Conservation (phyloP, 2,113 vertebrate species). For the Murina feae region DNA sequence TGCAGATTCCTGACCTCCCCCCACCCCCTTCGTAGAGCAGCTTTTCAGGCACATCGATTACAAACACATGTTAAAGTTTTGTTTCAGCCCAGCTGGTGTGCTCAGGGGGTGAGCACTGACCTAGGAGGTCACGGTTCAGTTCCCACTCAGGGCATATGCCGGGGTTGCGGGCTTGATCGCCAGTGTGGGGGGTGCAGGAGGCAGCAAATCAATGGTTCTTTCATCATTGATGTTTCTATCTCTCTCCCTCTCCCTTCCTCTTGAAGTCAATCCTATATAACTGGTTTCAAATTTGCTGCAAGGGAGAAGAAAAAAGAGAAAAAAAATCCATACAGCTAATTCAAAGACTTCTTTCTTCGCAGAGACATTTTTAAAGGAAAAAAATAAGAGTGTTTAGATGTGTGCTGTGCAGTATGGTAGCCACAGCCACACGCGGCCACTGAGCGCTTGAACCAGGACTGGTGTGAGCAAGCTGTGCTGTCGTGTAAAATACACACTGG, state of each 20-base stretch:
- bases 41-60: not conserved
- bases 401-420: not conserved
- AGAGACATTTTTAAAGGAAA: conserved; percentile 1
- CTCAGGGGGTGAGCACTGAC: no score
- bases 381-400: not conserved
- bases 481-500: not conserved
- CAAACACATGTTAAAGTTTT: not conserved
- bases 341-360: not conserved
- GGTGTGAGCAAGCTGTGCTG: not conserved
- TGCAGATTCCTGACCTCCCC: not conserved
- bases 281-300: not conserved
- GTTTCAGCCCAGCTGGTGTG: no score
- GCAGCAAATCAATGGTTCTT: no score
- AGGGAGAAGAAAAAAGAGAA: not conserved
- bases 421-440: not conserved
- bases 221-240: no score
- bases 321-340: not conserved
- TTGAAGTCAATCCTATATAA: no score
- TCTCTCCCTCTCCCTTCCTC: no score
- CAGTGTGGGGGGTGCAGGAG: no score
- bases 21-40: not conserved
- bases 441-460: not conserved
- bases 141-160: no score
- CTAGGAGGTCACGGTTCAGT: no score
- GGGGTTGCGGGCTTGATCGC: no score